Evolutionary conservation across 2,797 vertebrate genomes (phyloP), one percentile per base, ranked within the genome.

Genomic region (Enteromius radiatus): DNA sequence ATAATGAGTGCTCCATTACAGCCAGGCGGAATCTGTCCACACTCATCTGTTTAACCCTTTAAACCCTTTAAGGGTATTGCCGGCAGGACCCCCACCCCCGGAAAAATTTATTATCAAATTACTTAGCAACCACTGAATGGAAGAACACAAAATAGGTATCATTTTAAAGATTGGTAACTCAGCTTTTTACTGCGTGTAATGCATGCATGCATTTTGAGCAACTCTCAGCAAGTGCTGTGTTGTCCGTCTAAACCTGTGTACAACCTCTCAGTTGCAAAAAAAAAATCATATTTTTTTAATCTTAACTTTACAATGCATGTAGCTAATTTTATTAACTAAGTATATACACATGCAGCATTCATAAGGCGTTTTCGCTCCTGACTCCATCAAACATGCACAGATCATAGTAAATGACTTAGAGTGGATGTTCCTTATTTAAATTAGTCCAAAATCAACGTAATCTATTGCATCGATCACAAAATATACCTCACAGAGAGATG

Each of bases 1-100:
- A 92, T 94, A 94, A 94, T 92, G 84, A 92, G 89, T 84, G 92
- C 87, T 88, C 92, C 91, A 92, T 94, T 94, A 93, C 89, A 86
- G 87, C 76, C 90, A 90, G 90, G 87, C 92, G 88, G 89, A 90
- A 90, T 91, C 89, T 91, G 92, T 93, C 93, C 90, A 83, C 88
- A 89, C 82, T 89, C 86, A 92, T 93, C 88, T 90, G 89, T 91
- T 94, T 92, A 56, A 23, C 54, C n/a, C n/a, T 56, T 56, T 56
- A 23, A 56, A 10, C n/a, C n/a, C 1, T 43, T 43, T 0, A 56
- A 56, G n/a, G 10, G 54, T 23, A 9, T 0, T 9, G 0, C 52
- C 9, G n/a, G 52, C 52, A 23, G 52, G 21, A 10, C 8, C 9
- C 21, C 52, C 9, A 17, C 9, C n/a, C 52, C 52, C 21, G 41